Conservation (phyloP, 2,888 invertebrate species). For the Exocentrus adspersus region DNA sequence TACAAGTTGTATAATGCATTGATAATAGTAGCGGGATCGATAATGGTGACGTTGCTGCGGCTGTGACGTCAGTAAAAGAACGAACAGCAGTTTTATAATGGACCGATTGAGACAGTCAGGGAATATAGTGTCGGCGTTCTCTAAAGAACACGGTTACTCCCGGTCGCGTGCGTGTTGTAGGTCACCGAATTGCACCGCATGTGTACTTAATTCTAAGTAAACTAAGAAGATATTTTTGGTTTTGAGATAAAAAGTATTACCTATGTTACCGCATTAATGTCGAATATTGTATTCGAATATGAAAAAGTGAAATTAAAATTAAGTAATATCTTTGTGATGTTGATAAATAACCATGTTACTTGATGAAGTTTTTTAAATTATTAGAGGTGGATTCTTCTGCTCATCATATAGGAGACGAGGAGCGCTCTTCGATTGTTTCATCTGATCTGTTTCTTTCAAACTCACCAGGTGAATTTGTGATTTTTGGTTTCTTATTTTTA, state of each 20-base stretch:
- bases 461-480: slow-evolving; percentile 61
- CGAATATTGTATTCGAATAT: not conserved
- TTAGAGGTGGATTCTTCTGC: slow-evolving; percentile 62
- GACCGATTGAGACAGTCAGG: slow-evolving; percentile 61
- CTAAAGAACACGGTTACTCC: slow-evolving; percentile 53
- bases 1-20: slow-evolving; percentile 45
- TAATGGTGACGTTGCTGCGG: slow-evolving; percentile 58
- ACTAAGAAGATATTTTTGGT: not conserved
- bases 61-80: slow-evolving; percentile 57
- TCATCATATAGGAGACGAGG: slow-evolving; percentile 55
- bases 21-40: slow-evolving; percentile 56
- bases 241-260: no score
- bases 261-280: no score
- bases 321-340: slow-evolving; percentile 29
- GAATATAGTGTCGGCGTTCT: slow-evolving; percentile 59
- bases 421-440: slow-evolving; percentile 56
- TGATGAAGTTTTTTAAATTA: slow-evolving; percentile 48
- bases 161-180: slow-evolving; percentile 29
- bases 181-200: slow-evolving; percentile 18
- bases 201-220: slow-evolving; percentile 4
- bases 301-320: slow-evolving; percentile 23
- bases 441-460: slow-evolving; percentile 55
- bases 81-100: slow-evolving; percentile 62
- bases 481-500: slow-evolving; percentile 47
- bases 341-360: slow-evolving; percentile 25